Evolutionary conservation across 2,797 vertebrate species (phyloP), one percentile per base, ranked within the genome.

Genomic region (Dendrocincla fuliginosa): DNA sequence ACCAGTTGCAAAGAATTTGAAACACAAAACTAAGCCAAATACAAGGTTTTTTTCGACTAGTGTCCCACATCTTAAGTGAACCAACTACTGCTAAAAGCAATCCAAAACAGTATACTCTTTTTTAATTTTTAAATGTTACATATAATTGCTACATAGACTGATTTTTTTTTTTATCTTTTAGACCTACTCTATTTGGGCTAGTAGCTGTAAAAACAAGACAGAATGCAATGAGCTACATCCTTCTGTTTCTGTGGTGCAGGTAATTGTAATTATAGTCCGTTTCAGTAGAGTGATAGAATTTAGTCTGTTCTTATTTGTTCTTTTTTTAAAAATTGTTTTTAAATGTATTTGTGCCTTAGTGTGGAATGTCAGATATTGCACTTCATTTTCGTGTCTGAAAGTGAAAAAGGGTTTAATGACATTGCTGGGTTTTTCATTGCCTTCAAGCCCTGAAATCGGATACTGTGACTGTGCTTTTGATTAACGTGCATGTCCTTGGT

Each of bases 141-240:
- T 73, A 4, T 42, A 82, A 47, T 47, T 90, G 27, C 53, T 84
- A 23, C 25, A 55, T 13, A 46, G 57, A 28, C 24, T 75, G 37
- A 57, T 74, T 89, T 93, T 79, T 89, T 93, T 79, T 92, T 71
- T 81, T 11, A 14, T 95, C 53, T 97, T 96, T 28, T 65, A 99
- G 99, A 99, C 98, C 2, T 99, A 99, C 87, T 99, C 99, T 32
- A 97, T 99, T 96, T 99, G 99, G 99, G 99, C 99, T 67, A 99
- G 99, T 98, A 99, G 98, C 97, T 99, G 99, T 97, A 99, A 99
- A 98, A 99, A 98, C 97, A 99, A 99, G 98, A 98, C 98, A 0
- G 98, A 99, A 83, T 99, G 99, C 98, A 99, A 99, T 87, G 98
- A 99, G 92, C 98, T 99, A 96, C 99, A 99, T 97, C 99, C 99